phyloP scores from a whole-genome alignment of 2,113 vertebrate genomes.

The Pygoscelis antarcticus region DNA sequence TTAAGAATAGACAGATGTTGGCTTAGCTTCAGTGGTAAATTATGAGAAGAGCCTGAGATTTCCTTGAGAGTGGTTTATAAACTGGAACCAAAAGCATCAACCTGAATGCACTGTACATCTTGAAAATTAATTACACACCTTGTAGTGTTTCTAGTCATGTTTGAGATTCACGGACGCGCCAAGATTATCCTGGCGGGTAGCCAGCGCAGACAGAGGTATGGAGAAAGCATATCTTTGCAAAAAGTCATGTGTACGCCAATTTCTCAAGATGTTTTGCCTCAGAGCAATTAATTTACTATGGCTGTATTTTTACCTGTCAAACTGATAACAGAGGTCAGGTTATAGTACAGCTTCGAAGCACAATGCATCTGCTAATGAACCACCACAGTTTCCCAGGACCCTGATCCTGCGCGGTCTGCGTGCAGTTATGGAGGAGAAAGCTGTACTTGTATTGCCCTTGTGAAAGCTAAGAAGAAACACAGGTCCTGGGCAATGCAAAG shows the following conservation, averaged over 20 bases:
- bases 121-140: conserved; percentile 62
- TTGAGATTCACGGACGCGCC: neutral
- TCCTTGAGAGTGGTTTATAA: conserved; percentile 44
- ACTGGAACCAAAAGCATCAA: conserved; percentile 35
- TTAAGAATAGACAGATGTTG: conserved; percentile 61
- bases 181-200: neutral
- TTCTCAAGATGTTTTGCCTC: conserved; percentile 47
- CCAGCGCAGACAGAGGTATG: neutral
- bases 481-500: neutral
- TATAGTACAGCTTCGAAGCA: neutral
- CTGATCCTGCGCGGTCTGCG: rapidly evolving
- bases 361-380: neutral
- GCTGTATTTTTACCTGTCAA: conserved; percentile 44
- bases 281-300: conserved; percentile 37
- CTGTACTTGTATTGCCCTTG: neutral
- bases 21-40: conserved; percentile 38
- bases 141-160: neutral
- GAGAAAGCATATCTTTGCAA: neutral
- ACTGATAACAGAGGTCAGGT: conserved; percentile 12
- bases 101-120: neutral
- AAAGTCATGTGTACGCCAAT: neutral
- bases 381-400: neutral
- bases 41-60: conserved; percentile 11
- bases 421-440: neutral
- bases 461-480: neutral